A percentile compares a stretch with the other conserved stretches of the same genome.
Conservation (phyloP, 1,140 invertebrate genomes). For the Euglossa dilemma region DNA sequence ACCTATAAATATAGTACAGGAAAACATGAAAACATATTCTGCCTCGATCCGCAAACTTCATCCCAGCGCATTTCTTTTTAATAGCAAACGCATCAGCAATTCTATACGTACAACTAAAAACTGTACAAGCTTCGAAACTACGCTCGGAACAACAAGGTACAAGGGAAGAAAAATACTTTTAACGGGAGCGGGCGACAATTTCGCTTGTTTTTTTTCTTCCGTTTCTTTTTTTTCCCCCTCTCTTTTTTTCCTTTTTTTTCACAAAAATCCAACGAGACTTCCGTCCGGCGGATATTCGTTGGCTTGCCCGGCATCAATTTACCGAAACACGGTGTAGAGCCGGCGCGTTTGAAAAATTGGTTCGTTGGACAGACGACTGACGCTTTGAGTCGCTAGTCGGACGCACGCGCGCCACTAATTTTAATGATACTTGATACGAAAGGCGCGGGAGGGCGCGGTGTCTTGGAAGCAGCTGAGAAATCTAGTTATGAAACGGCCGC, state of each 20-base stretch:
- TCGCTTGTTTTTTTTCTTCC: too few relatives aligned
- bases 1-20: too few relatives aligned
- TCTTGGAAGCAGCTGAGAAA: constrained; percentile 28
- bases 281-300: neutral
- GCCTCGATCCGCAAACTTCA: neutral
- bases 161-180: neutral
- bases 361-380: neutral
- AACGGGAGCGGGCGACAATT: neutral
- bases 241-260: too few relatives aligned
- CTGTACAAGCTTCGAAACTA: neutral
- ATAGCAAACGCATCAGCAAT: neutral
- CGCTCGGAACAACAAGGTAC: neutral
- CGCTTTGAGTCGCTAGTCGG: neutral
- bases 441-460: neutral
- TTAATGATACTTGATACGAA: constrained; percentile 10
- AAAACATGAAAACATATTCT: too few relatives aligned
- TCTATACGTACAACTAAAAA: neutral
- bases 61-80: neutral
- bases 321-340: neutral
- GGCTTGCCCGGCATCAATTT: constrained; percentile 3
- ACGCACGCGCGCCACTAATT: neutral
- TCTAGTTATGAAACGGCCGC: constrained; percentile 27
- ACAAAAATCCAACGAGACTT: constrained; percentile 3
- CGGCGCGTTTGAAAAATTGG: constrained; percentile 16
- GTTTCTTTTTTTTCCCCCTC: too few relatives aligned